Base-by-base conservation (phyloP, 2,113 vertebrate species). In the Myiozetetes cayanensis region DNA sequence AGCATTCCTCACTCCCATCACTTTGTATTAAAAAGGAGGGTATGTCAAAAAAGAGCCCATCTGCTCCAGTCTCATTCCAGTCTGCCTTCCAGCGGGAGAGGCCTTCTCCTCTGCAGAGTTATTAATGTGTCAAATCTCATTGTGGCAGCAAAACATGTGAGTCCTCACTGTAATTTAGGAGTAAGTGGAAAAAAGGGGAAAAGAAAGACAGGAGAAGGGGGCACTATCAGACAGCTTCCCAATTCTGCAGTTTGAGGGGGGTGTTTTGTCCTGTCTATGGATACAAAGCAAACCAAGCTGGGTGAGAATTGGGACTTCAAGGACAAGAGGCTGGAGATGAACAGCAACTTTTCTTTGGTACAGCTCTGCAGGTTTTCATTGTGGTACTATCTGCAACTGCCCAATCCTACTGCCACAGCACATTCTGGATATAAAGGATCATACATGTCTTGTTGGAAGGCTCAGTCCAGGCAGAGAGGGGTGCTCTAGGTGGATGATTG, bases 1-100 rank as follows among this genome's bases (percentile, higher is more conserved):
- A 27, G 73, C 70, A 89, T 68, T 91, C 75, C 73, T 93, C 77
- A 71, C 70, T 95, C 58, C 71, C 55, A 83, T 95, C 93, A 55
- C 63, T 85, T 79, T 31, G 31, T 27, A 72, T 96, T 93, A 95
- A 56, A 52, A 73, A 78, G 70, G 59, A 89, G 20, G 10, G 47
- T 49, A 70, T 1, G 8, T 83, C 75, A 87, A 84, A 96, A 73
- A 73, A 58, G 52, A 85, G 61, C n/a, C 87, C 89, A 92, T 95
- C 94, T 97, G 91, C 86, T 96, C 63, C 65, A 90, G 63, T 43
- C 44, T 76, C 2, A 0, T 91, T 88, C 55, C 50, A 83, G 58
- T 20, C 50, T 27, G 87, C 31, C 78, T 94, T 84, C 59, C 88
- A 94, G 11, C 9, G 58, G 47, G 23, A 93, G 31, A 87, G 61